These are phyloP conservation scores for Ptilonorhynchus violaceus DNA, from an alignment of 2,113 vertebrate species.

Conservation along the genomic window DNA sequence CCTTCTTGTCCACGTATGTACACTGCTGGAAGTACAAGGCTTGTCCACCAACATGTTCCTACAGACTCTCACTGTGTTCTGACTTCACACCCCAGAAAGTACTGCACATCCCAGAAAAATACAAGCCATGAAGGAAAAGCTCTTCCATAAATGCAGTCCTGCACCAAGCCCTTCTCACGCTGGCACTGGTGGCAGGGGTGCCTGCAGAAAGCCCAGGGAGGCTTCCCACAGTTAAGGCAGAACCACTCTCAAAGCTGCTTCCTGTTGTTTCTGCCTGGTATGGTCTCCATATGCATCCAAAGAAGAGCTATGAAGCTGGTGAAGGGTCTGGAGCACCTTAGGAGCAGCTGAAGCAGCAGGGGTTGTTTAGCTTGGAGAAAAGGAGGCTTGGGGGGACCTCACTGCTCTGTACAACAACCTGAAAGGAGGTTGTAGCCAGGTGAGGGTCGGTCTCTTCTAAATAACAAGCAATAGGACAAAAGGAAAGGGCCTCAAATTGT, in stretches of 20 bases:
- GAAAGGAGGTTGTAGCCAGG: neutral
- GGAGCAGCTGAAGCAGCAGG: neutral
- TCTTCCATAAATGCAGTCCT: neutral
- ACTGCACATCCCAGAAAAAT: neutral
- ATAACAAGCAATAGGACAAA: neutral
- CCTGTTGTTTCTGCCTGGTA: neutral
- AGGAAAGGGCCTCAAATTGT: neutral
- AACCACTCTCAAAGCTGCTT: neutral
- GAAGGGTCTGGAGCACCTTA: neutral
- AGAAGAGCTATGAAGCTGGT: neutral
- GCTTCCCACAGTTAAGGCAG: neutral
- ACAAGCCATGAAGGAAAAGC: neutral
- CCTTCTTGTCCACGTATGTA: neutral
- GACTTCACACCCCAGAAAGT: neutral
- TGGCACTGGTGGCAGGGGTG: neutral
- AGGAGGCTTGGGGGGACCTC: neutral
- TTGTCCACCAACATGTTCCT: rapidly evolving
- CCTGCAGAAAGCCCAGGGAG: neutral
- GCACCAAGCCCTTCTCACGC: neutral
- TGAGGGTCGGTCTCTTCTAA: neutral
- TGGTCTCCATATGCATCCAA: neutral
- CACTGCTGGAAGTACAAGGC: neutral
- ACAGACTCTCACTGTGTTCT: neutral
- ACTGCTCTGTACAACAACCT: neutral
- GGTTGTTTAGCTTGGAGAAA: neutral